Percentiles rank a stretch among this genome's conserved stretches.
Evolutionary conservation across 1,140 invertebrate species (phyloP).

Genomic region (Trissolcus basalis): DNA sequence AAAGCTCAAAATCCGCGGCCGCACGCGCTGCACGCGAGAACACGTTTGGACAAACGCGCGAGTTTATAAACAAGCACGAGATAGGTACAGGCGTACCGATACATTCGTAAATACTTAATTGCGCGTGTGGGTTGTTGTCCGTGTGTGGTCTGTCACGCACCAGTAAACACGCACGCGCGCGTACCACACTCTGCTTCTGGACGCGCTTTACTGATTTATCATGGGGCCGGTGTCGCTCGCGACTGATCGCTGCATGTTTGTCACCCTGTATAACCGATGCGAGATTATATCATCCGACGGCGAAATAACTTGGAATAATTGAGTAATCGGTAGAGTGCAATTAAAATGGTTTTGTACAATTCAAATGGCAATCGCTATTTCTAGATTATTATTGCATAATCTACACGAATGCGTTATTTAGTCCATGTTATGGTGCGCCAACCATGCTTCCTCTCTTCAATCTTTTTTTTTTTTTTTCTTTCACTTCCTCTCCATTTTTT

Average conservation of each 20-base stretch:
- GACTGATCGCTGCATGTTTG: slow-evolving; percentile 40
- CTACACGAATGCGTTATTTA: slow-evolving; percentile 12
- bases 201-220: slow-evolving; percentile 38
- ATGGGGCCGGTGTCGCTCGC: slow-evolving; percentile 7
- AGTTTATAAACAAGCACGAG: slow-evolving; percentile 46
- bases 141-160: slow-evolving; percentile 2
- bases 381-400: slow-evolving; percentile 39
- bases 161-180: background rate
- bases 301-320: slow-evolving; percentile 60
- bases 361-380: slow-evolving; percentile 43
- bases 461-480: background rate
- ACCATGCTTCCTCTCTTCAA: background rate
- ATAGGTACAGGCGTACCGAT: slow-evolving; percentile 41
- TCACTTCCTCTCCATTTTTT: slow-evolving; percentile 1
- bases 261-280: slow-evolving; percentile 49
- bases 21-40: slow-evolving; percentile 23
- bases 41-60: slow-evolving; percentile 26
- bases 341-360: slow-evolving; percentile 51
- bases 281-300: slow-evolving; percentile 53
- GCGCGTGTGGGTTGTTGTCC: slow-evolving; percentile 4
- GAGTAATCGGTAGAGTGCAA: slow-evolving; percentile 51
- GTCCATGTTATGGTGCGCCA: slow-evolving; percentile 7
- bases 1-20: background rate
- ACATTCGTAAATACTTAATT: slow-evolving; percentile 58
- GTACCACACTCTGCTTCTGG: background rate